Evolutionary conservation across 2,888 invertebrate species (phyloP).

Genomic region (Orgyia antiqua): DNA sequence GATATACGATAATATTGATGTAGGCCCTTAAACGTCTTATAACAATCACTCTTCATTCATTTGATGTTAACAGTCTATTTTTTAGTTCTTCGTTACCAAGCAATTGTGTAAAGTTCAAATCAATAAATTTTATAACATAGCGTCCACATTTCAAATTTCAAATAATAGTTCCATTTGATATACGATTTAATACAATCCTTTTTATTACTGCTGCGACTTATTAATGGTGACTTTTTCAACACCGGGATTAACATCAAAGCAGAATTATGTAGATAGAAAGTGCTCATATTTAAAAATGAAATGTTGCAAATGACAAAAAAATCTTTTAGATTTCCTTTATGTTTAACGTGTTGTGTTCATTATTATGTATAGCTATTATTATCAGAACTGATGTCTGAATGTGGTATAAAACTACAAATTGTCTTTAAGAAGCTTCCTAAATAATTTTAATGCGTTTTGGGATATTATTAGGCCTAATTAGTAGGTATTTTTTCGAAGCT

Average conservation of each 20-base stretch:
- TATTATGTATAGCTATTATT: too few species aligned
- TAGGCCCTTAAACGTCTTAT: too few species aligned
- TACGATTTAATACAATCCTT: constrained; percentile 51
- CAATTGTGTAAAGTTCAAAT: constrained; percentile 30
- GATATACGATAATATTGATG: too few species aligned
- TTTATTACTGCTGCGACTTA: constrained; percentile 49
- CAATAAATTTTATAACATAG: constrained; percentile 45
- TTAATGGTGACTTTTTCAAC: constrained; percentile 54
- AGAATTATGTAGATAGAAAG: constrained; percentile 13
- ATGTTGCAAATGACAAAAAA: constrained; percentile 10
- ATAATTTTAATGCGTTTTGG: too few species aligned
- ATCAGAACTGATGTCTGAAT: too few species aligned
- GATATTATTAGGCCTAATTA: too few species aligned
- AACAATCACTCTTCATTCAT: constrained; percentile 31
- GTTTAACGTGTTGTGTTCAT: constrained; percentile 5
- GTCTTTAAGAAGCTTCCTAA: too few species aligned
- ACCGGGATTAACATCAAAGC: constrained; percentile 50
- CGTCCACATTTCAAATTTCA: constrained; percentile 48
- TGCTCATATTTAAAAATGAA: constrained; percentile 14
- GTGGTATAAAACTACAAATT: too few species aligned
- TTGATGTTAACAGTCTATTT: constrained; percentile 35
- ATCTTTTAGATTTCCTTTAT: constrained; percentile 7
- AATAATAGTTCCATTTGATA: constrained; percentile 50
- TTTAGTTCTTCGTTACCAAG: constrained; percentile 32
- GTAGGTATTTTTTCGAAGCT: too few species aligned